Conservation (phyloP, 1,140 invertebrate genomes). For the Thereuonema tuberculata region DNA sequence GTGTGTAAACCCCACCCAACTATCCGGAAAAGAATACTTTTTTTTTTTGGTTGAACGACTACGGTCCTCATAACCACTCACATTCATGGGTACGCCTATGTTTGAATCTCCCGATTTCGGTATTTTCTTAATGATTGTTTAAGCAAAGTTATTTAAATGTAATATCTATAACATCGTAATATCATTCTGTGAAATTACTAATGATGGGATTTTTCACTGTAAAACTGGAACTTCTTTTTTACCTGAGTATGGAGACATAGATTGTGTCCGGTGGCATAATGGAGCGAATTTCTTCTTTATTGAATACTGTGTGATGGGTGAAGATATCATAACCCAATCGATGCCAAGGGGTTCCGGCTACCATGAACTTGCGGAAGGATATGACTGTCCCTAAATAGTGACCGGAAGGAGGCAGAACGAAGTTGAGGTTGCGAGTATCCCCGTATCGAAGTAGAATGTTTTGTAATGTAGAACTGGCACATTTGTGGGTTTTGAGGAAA, state of each 20-base stretch:
- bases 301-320: conserved; percentile 26
- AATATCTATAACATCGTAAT: no score
- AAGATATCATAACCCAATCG: conserved; percentile 17
- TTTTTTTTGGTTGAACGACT: no score
- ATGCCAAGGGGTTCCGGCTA: conserved; percentile 14
- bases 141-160: no score
- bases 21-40: no score
- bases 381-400: conserved; percentile 23
- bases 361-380: conserved; percentile 19
- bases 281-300: conserved; percentile 18
- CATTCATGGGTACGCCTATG: no score
- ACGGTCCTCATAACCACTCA: no score
- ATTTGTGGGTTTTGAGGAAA: conserved; percentile 39
- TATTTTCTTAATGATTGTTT: no score
- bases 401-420: conserved; percentile 21
- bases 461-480: conserved; percentile 28
- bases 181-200: no score
- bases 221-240: no score
- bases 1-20: no score
- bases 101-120: no score
- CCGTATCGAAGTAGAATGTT: conserved; percentile 19
- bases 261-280: conserved; percentile 28
- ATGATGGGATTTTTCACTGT: no score
- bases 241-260: conserved; percentile 32
- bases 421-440: conserved; percentile 33